Evolutionary conservation across 2,113 vertebrate species (phyloP), one percentile per base, ranked within the genome.

Genomic region (Stegastes partitus): DNA sequence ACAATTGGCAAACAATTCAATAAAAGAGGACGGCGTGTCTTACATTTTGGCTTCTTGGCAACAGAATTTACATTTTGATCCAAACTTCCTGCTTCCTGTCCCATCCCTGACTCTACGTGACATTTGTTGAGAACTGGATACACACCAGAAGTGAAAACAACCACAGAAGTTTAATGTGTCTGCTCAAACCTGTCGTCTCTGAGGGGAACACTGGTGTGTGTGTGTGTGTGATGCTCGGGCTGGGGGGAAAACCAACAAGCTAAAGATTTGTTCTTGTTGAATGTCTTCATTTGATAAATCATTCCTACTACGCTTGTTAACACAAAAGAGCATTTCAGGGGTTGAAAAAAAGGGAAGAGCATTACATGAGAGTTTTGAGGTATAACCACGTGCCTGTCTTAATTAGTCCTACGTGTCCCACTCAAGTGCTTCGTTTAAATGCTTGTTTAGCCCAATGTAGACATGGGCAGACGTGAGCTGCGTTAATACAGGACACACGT

Each of bases 31-130:
- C 31, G 62, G 62, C 31, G 34, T 37, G 26, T 85, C 65, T 77
- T 83, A 85, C 66, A 44, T 88, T 87, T 87, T 87, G 76, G 85
- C 82, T 86, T 81, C 45, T 79, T 89, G 84, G 79, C 81, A 89
- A 71, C 56, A 68, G 53, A 86, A 75, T 71, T 77, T 53, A 50
- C 34, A 71, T 75, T n/a, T 72, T 61, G 26, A 64, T 71, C 45
- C 47, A 55, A 83, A 70, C 42, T 54, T 71, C 62, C 56, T 47
- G 57, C 69, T 23, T 49, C 23, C 50, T 15, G 37, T 73, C 65
- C 62, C 51, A 56, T 79, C 39, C 9, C 45, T 7, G 19, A 67
- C 49, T 66, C 45, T 50, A 12, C 61, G 62, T 49, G 28, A 80
- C 49, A 64, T 69, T 73, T 65, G 66, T 78, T 69, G 50, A 79